phyloP scores from a whole-genome alignment of 1,140 invertebrate species.

The Drosophila sp. region DNA sequence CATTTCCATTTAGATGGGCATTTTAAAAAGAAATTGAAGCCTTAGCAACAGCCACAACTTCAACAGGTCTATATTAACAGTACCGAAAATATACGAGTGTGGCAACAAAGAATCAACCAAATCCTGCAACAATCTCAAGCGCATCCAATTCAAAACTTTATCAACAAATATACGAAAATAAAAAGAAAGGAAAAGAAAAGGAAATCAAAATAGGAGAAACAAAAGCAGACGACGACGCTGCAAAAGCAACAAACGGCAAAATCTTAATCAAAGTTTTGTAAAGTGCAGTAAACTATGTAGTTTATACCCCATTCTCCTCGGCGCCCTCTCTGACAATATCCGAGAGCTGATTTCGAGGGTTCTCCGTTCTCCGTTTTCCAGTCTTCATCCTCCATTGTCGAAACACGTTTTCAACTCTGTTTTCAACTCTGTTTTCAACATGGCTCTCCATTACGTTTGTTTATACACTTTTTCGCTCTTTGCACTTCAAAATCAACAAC shows the following conservation, averaged over 20 bases:
- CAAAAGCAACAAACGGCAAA: constrained; percentile 71
- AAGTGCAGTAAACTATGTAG: constrained; percentile 82
- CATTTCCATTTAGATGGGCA: neutral
- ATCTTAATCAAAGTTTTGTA: constrained; percentile 81
- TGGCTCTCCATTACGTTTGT: constrained; percentile 77
- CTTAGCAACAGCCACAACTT: neutral
- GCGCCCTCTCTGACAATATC: constrained; percentile 8
- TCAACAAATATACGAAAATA: constrained; percentile 24
- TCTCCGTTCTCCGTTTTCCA: constrained; percentile 38
- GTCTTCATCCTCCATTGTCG: constrained; percentile 26
- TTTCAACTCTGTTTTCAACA: constrained; percentile 40
- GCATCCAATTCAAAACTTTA: constrained; percentile 51
- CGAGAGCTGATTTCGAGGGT: constrained; percentile 65
- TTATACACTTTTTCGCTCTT: constrained; percentile 75
- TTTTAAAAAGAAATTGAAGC: constrained; percentile 2
- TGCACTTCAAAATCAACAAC: constrained; percentile 80
- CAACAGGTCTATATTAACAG: constrained; percentile 40
- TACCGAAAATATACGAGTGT: constrained; percentile 18
- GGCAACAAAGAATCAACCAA: constrained; percentile 38
- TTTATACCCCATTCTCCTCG: constrained; percentile 37
- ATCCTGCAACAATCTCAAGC: constrained; percentile 31
- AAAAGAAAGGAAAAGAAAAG: constrained; percentile 23
- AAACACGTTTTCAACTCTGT: constrained; percentile 38
- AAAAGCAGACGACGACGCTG: constrained; percentile 26
- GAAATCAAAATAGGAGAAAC: constrained; percentile 10